These are phyloP conservation scores for Aldabrachelys gigantea DNA, from an alignment of 2,113 vertebrate species.

Conservation along the genomic window DNA sequence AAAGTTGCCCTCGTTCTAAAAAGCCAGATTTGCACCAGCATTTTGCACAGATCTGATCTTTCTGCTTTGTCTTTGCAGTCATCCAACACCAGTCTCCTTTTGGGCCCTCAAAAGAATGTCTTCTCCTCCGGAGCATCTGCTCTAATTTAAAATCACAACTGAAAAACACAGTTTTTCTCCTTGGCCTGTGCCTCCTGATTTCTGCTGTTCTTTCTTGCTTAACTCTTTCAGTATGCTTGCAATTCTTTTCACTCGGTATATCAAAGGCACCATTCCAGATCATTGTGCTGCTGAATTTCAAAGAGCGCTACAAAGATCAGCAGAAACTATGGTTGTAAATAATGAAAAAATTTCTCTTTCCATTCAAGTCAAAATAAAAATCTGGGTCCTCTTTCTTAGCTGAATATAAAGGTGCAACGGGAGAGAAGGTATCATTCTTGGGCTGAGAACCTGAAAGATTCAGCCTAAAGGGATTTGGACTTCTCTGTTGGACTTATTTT, in stretches of 20 bases:
- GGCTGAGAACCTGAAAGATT: not conserved
- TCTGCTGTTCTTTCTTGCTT: not conserved
- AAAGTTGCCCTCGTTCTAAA: not conserved
- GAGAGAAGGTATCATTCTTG: conserved; percentile 43
- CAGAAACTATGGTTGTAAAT: conserved; percentile 61
- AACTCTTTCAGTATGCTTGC: not conserved
- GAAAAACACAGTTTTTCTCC: not conserved
- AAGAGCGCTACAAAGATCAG: conserved; percentile 53
- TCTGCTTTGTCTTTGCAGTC: conserved; percentile 43
- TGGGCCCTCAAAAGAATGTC: conserved; percentile 29
- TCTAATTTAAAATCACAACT: conserved; percentile 62
- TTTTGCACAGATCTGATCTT: conserved; percentile 9
- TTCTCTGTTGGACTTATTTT: not conserved
- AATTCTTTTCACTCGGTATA: conserved; percentile 51
- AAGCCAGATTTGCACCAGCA: not conserved
- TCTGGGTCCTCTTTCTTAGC: conserved; percentile 56
- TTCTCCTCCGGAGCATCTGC: conserved; percentile 15
- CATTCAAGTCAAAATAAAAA: conserved; percentile 17
- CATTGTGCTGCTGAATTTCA: conserved; percentile 62
- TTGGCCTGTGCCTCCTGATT: not conserved
- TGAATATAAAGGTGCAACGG: conserved; percentile 47
- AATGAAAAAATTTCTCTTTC: conserved; percentile 47
- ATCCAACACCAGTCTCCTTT: conserved; percentile 47
- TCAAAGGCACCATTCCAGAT: conserved; percentile 38
- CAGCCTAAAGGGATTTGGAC: not conserved